These are phyloP conservation scores for Perognathus longimembris DNA, from an alignment of 2,113 vertebrate species.

Conservation along the genomic window DNA sequence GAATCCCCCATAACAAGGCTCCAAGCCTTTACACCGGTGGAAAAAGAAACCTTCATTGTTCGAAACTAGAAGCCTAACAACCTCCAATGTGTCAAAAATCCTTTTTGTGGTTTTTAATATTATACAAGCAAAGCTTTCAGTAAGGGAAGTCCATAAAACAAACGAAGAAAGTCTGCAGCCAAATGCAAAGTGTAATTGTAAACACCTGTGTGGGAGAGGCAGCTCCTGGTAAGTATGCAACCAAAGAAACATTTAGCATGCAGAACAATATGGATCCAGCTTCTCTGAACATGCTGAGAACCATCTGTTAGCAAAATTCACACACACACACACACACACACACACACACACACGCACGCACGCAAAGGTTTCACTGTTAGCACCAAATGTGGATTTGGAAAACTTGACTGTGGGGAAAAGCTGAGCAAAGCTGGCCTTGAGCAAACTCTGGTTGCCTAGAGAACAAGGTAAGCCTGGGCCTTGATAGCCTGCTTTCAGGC, in stretches of 20 bases:
- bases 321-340: background rate
- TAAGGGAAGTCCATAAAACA: conserved; percentile 73
- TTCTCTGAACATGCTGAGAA: conserved; percentile 64
- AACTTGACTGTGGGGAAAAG: conserved; percentile 31
- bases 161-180: conserved; percentile 11
- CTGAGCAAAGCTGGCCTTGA: conserved; percentile 2
- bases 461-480: background rate
- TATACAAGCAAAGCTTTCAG: conserved; percentile 65
- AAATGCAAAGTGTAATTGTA: conserved; percentile 64
- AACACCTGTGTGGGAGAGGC: conserved; percentile 71
- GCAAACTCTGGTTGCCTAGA: background rate
- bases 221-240: background rate
- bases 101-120: conserved; percentile 71
- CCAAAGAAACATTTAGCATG: conserved; percentile 8
- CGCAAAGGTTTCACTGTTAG: background rate
- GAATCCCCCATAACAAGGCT: conserved; percentile 4
- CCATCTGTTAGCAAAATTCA: conserved; percentile 70
- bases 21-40: conserved; percentile 15
- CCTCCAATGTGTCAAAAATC: conserved; percentile 66
- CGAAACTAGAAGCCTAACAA: conserved; percentile 59
- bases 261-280: background rate
- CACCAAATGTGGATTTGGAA: conserved; percentile 51
- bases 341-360: background rate
- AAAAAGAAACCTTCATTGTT: conserved; percentile 67
- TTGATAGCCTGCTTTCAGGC: background rate